Percentiles rank a stretch among this genome's conserved stretches.
Evolutionary conservation across 1,140 invertebrate genomes (phyloP).

Genomic region (Maniola jurtina): DNA sequence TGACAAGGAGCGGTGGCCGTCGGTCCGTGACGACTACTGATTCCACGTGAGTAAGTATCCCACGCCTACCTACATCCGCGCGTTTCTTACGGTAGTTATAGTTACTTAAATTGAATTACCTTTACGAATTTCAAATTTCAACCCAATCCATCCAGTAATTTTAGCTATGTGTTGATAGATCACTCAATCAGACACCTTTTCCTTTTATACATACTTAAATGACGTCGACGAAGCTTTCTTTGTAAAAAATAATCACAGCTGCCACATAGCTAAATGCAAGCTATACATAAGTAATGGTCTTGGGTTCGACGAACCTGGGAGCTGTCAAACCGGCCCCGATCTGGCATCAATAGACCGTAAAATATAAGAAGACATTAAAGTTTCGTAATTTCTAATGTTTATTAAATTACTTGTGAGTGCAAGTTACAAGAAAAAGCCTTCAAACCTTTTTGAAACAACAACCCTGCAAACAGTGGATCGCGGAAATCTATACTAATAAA

Average conservation of each 20-base stretch:
- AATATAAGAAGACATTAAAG: constrained; percentile 39
- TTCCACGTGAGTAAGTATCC: not conserved
- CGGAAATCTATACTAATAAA: no score
- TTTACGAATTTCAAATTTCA: no score
- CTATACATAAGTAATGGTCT: not conserved
- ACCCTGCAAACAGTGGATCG: no score
- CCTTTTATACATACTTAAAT: not conserved
- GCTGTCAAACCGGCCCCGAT: constrained; percentile 47
- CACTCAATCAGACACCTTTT: no score
- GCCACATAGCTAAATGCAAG: not conserved
- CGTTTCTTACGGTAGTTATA: not conserved
- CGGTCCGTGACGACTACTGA: not conserved
- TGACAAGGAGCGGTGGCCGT: not conserved
- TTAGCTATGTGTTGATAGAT: no score
- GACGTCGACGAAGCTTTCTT: not conserved
- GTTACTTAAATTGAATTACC: no score
- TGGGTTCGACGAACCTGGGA: constrained; percentile 38
- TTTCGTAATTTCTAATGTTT: constrained; percentile 49
- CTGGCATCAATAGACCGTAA: constrained; percentile 51
- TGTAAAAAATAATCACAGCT: not conserved
- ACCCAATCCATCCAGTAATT: no score
- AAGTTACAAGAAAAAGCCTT: no score
- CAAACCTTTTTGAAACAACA: no score
- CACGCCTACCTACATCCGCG: constrained; percentile 2
- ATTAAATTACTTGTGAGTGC: constrained; percentile 26